These are phyloP conservation scores for Agrochola lychnidis DNA, from an alignment of 2,888 invertebrate species.

Conservation along the genomic window DNA sequence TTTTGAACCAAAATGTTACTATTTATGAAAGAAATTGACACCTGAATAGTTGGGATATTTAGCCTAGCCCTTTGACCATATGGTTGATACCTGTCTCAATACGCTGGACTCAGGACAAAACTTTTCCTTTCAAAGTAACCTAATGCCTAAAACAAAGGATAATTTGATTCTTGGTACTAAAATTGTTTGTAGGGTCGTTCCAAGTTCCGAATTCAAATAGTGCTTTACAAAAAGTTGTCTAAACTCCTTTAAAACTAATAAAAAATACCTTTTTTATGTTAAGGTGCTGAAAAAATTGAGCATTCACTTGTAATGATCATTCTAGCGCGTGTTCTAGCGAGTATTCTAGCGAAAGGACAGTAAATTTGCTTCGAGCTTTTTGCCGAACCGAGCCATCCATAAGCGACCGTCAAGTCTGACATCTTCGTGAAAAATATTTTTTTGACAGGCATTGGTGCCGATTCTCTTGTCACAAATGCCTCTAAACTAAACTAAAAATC, in stretches of 20 bases:
- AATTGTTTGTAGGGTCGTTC: conserved; percentile 18
- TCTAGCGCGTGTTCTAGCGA: too few relatives aligned
- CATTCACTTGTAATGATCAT: too few relatives aligned
- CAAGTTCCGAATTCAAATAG: conserved; percentile 5
- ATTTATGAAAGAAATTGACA: too few relatives aligned
- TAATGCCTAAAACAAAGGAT: background rate
- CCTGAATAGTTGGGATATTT: background rate
- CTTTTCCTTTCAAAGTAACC: conserved; percentile 4
- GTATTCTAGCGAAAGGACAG: too few relatives aligned
- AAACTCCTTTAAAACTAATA: background rate
- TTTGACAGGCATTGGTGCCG: too few relatives aligned
- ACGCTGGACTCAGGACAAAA: background rate
- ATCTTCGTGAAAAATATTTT: too few relatives aligned
- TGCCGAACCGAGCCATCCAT: too few relatives aligned
- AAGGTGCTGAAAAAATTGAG: too few relatives aligned
- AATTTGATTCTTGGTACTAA: conserved; percentile 1
- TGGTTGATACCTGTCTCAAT: background rate
- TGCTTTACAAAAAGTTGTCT: background rate
- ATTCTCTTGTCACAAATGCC: too few relatives aligned
- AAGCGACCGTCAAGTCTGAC: too few relatives aligned
- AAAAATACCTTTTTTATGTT: background rate
- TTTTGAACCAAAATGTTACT: background rate
- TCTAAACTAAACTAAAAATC: too few relatives aligned
- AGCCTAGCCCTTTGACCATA: background rate
- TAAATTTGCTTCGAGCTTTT: too few relatives aligned